Percentiles rank a stretch among this genome's conserved stretches.
Conservation (phyloP, 2,888 invertebrate species). For the Agonum fuliginosum region DNA sequence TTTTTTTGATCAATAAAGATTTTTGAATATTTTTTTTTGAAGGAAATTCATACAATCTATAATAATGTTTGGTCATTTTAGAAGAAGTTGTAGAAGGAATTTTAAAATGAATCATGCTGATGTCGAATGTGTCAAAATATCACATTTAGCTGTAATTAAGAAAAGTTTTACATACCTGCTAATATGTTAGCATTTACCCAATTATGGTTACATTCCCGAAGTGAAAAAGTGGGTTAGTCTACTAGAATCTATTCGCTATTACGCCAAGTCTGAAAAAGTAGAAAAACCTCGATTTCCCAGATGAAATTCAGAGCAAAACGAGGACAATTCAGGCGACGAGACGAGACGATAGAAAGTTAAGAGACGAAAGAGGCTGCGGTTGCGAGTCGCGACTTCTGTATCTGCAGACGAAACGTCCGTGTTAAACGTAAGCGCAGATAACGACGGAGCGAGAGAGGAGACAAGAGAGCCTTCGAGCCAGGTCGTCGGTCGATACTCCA, state of each 20-base stretch:
- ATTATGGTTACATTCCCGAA: background rate
- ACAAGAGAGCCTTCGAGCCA: background rate
- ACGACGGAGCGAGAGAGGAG: background rate
- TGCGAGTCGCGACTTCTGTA: background rate
- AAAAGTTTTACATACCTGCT: background rate
- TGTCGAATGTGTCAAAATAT: too few species aligned
- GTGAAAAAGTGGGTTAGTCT: background rate
- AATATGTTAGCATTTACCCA: background rate
- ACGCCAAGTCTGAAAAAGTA: background rate
- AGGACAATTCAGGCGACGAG: constrained; percentile 5
- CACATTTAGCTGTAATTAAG: too few species aligned
- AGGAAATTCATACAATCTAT: too few species aligned
- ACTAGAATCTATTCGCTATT: background rate
- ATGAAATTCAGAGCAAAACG: constrained; percentile 9
- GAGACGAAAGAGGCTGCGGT: background rate
- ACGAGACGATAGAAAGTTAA: constrained; percentile 8
- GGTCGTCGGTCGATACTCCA: constrained; percentile 44
- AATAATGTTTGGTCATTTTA: too few species aligned
- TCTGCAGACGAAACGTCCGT: background rate
- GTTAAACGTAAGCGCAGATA: constrained; percentile 8
- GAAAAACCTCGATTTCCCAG: constrained; percentile 7
- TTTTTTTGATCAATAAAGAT: too few species aligned
- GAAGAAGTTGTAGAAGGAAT: too few species aligned
- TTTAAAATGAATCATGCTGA: too few species aligned
- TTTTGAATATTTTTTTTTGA: too few species aligned